phyloP scores from a whole-genome alignment of 37 sponge, comb jelly and placozoan genomes.

The Geodia barretti region DNA sequence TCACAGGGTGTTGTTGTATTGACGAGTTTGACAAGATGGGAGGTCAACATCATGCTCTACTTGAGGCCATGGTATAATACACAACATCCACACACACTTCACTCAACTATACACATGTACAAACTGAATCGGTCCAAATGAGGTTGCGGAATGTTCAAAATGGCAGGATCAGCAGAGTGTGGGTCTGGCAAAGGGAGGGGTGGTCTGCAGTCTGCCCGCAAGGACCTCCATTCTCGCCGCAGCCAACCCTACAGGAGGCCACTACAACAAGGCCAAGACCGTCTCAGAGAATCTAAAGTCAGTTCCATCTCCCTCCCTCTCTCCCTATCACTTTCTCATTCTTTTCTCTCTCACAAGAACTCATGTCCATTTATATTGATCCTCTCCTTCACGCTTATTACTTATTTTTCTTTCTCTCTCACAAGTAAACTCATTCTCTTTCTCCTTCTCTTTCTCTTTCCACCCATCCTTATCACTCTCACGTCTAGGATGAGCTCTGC shows the following conservation, averaged over 20 bases:
- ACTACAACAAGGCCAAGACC: conserved; percentile 96
- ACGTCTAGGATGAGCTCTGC: conserved; percentile 80
- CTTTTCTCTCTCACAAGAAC: no score
- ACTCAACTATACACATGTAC: neutral
- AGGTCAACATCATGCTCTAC: conserved; percentile 92
- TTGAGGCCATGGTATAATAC: conserved; percentile 92
- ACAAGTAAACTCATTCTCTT: neutral
- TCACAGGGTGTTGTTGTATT: conserved; percentile 94
- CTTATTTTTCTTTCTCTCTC: neutral
- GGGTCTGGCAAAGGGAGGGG: conserved; percentile 94
- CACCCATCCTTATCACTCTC: neutral
- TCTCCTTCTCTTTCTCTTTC: neutral
- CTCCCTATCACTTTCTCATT: no score
- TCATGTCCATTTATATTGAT: no score
- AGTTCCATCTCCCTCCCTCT: neutral
- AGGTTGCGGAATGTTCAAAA: neutral
- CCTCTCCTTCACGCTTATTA: no score
- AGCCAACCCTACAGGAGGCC: conserved; percentile 98
- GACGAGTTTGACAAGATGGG: conserved; percentile 99
- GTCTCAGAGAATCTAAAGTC: conserved; percentile 96
- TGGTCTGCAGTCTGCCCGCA: conserved; percentile 95
- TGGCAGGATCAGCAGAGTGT: conserved; percentile 95
- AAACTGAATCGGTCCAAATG: neutral
- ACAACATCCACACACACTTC: neutral
- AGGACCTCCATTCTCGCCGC: conserved; percentile 97